Conservation (phyloP, 2,888 invertebrate genomes). For the Andrena marginata region DNA sequence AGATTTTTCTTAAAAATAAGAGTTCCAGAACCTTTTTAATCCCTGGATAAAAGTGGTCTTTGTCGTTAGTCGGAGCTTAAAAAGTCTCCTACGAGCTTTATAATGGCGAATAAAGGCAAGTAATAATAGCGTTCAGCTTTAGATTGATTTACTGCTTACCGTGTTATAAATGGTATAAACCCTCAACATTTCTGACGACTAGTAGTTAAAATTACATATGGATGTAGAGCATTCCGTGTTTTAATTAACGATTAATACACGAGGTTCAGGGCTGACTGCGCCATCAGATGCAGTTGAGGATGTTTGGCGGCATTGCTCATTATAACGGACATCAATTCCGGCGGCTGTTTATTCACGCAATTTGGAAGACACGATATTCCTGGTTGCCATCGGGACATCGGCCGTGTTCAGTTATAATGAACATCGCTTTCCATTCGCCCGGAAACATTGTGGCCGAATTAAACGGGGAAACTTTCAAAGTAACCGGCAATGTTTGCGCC, state of each 20-base stretch:
- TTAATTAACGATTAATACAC: slow-evolving; percentile 42
- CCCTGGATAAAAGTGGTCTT: too few relatives aligned
- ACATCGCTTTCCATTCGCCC: slow-evolving; percentile 38
- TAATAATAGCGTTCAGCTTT: too few relatives aligned
- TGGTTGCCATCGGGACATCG: slow-evolving; percentile 18
- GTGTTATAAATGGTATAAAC: too few relatives aligned
- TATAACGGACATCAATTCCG: slow-evolving; percentile 50
- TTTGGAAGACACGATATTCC: slow-evolving; percentile 55
- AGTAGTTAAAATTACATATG: not conserved
- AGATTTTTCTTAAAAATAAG: too few relatives aligned
- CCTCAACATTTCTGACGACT: not conserved
- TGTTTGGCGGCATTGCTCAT: slow-evolving; percentile 44
- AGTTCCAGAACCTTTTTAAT: too few relatives aligned
- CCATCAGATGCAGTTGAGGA: slow-evolving; percentile 42
- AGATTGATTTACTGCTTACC: too few relatives aligned
- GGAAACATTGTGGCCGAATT: slow-evolving; percentile 47
- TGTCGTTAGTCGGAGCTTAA: too few relatives aligned
- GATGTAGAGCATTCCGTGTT: not conserved
- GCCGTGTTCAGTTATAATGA: slow-evolving; percentile 45
- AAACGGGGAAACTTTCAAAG: slow-evolving; percentile 42
- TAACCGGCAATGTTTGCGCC: slow-evolving; percentile 4
- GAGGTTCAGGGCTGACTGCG: slow-evolving; percentile 27
- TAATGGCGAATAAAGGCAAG: too few relatives aligned
- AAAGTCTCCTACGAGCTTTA: too few relatives aligned
- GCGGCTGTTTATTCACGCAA: slow-evolving; percentile 52